Base-by-base conservation (phyloP, 2,797 vertebrate genomes). In the Periparus ater region DNA sequence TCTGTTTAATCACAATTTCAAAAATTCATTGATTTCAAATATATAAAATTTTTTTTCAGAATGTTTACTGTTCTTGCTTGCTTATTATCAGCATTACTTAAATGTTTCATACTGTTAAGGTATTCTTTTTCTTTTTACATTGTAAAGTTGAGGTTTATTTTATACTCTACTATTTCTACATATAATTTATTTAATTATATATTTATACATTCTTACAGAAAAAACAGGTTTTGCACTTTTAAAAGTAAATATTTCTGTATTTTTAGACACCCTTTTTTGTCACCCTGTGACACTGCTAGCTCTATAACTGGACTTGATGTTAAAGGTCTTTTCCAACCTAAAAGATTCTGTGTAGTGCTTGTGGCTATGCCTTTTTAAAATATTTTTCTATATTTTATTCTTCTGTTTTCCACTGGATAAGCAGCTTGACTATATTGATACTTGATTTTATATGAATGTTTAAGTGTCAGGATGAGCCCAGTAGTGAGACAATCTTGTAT, bases 241-340 rank as follows among this genome's bases (percentile, higher is more conserved):
- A 51, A 57, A 66, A 57, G 18, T 51, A 80, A 84, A 44, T 29
- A 70, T 66, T 85, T 66, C 8, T 57, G 4, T 45, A n/a, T 29
- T 62, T 57, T 42, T 26, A 63, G 15, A 48, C 3, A 72, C 17
- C 42, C 3, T 85, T 51, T 40, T 40, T 40, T 40, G 38, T 40
- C 12, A 40, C 7, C 5, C 25, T 53, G 7, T 1, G 0, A 45
- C 38, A 34, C 15, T 34, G 4, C 13, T 34, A 71, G 20, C 5
- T 45, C 61, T 58, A 27, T 7, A 44, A 4, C 6, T 45, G 9
- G 10, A 44, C 44, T 45, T 1, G 1, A 13, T 63, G n/a, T 34
- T 51, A 53, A 40, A 47, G 2, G 2, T 71, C 10, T 40, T 51
- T 51, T 71, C 38, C 15, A 65, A 7, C 4, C 5, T 30, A 51